Evolutionary conservation across 2,888 invertebrate genomes (phyloP).

Genomic region (Stramonita haemastoma): DNA sequence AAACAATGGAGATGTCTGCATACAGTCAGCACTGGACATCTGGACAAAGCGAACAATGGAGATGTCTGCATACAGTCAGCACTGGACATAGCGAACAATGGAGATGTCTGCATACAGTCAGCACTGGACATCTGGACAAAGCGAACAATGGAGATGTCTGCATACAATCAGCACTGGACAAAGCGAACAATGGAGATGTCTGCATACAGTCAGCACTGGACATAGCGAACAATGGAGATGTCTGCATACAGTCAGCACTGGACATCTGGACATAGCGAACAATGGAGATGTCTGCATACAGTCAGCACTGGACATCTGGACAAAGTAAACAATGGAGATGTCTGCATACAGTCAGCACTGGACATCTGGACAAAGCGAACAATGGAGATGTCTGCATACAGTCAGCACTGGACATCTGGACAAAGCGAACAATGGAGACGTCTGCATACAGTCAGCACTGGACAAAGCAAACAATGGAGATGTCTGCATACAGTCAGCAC

Average conservation of each 20-base stretch:
- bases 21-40: background rate
- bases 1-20: background rate
- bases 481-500: background rate
- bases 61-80: background rate
- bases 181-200: too few species aligned
- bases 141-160: background rate
- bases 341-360: too few species aligned
- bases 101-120: background rate
- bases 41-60: background rate
- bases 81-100: background rate
- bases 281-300: background rate
- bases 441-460: background rate
- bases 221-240: background rate
- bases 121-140: background rate
- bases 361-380: too few species aligned
- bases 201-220: too few species aligned
- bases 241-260: background rate
- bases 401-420: too few species aligned
- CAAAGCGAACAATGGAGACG: background rate
- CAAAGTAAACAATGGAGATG: too few species aligned
- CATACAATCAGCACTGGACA: too few species aligned
- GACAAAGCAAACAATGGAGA: background rate
- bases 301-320: background rate
- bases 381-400: too few species aligned
- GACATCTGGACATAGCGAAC: background rate